Base-by-base conservation (phyloP, 92 coral and sea anemone genomes). In the Siderastrea siderea region DNA sequence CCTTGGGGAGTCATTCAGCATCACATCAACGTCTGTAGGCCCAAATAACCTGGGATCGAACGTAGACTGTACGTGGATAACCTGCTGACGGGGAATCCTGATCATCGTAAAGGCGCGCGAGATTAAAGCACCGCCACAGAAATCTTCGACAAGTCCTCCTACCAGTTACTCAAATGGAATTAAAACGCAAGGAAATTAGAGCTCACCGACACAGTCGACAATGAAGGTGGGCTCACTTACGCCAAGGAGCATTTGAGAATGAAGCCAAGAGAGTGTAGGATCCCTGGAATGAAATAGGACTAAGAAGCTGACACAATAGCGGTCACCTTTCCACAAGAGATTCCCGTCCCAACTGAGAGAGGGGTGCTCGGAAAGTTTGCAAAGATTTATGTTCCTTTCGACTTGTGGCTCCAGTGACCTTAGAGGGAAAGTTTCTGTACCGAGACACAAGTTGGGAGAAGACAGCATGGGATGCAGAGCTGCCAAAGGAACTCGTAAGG, bases 381-480 rank as follows among this genome's bases (percentile, higher is more conserved):
- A n/a, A n/a, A n/a, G n/a, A n/a, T n/a, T n/a, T n/a, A n/a, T n/a
- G n/a, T 8, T 60, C 88, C 88, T 4, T 81, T 84, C 47, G 86
- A 5, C 58, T 87, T 4, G 86, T 79, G n/a, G 57, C 79, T 4
- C 86, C 91, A 70, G 13, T 79, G 12, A 73, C 82, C 71, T 47
- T 71, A 72, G 67, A 68, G 16, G 88, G 88, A 26, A 84, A 71
- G 67, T 53, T 54, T 12, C 81, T 71, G 11, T 72, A 84, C 46
- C 68, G 88, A 16, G 88, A 84, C 53, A 72, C 82, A 2, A 72
- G 88, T 57, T 62, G 72, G 26, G 70, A 72, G 75, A 78, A 71
- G 68, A 60, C 57, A 13, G 88, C 88, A 7, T 81, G 87, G 91
- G 91, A 88, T 63, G 68, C 87, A 46, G 75, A 48, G 14, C 72